These are phyloP conservation scores for Phoeniculus purpureus DNA, from an alignment of 2,797 vertebrate genomes.

Conservation along the genomic window DNA sequence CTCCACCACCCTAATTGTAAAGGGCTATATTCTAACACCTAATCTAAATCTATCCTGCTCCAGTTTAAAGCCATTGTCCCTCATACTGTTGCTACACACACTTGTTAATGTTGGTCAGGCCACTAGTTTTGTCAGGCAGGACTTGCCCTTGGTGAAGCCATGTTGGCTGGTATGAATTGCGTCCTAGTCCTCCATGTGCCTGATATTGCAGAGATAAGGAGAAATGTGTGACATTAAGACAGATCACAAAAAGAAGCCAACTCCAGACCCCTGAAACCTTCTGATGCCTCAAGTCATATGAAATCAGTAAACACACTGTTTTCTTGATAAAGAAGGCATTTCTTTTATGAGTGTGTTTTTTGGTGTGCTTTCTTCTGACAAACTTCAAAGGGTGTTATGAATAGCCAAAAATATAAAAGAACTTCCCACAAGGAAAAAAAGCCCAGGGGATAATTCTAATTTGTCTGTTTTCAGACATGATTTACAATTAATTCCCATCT, in stretches of 20 bases:
- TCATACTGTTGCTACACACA: too few relatives aligned
- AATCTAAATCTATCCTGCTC: too few relatives aligned
- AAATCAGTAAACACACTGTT: neutral
- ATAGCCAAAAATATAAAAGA: neutral
- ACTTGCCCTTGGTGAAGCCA: too few relatives aligned
- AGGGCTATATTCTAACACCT: too few relatives aligned
- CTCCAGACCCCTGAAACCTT: neutral
- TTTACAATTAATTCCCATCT: neutral
- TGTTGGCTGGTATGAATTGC: too few relatives aligned
- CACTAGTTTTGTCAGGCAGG: too few relatives aligned
- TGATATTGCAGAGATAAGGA: neutral
- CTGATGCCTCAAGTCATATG: too few relatives aligned
- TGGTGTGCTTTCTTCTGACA: neutral
- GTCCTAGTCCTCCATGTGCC: neutral
- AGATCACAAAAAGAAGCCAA: neutral
- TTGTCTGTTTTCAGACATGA: fast-evolving
- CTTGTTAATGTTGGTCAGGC: too few relatives aligned
- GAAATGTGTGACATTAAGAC: fast-evolving
- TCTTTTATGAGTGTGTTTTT: neutral
- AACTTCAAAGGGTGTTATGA: neutral
- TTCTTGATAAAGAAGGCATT: neutral
- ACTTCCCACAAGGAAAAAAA: neutral
- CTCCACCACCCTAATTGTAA: too few relatives aligned
- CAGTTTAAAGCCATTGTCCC: too few relatives aligned
- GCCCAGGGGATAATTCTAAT: neutral